Conservation (phyloP, 2,797 vertebrate genomes). For the Antrozous pallidus region DNA sequence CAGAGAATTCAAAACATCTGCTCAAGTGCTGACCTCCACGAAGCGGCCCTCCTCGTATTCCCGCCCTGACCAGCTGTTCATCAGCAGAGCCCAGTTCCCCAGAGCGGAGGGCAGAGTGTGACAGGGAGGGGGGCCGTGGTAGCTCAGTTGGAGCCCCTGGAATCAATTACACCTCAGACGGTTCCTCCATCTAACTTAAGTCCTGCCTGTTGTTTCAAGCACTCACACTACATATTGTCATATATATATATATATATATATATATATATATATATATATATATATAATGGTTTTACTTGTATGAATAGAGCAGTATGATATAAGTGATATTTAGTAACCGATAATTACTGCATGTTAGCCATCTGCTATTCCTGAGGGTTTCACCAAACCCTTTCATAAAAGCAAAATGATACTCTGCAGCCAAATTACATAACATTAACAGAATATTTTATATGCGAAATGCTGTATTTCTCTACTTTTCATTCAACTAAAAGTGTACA, state of each 20-base stretch:
- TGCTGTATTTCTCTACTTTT: slow-evolving; percentile 76
- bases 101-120: background rate
- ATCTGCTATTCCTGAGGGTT: slow-evolving; percentile 75
- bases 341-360: slow-evolving; percentile 76
- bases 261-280: background rate
- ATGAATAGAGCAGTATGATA: slow-evolving; percentile 71
- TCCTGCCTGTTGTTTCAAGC: slow-evolving; percentile 30
- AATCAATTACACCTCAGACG: background rate
- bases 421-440: slow-evolving; percentile 80
- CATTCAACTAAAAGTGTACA: slow-evolving; percentile 78
- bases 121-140: background rate
- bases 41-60: background rate
- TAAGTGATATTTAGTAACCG: slow-evolving; percentile 76
- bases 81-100: background rate
- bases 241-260: background rate
- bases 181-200: background rate
- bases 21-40: slow-evolving; percentile 37
- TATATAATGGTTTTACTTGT: background rate
- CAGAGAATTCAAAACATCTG: slow-evolving; percentile 67
- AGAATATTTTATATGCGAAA: slow-evolving; percentile 78
- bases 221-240: slow-evolving; percentile 32
- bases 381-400: slow-evolving; percentile 77
- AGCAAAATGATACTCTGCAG: slow-evolving; percentile 76
- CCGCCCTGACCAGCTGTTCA: slow-evolving; percentile 58
- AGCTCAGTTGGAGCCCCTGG: background rate